Percentiles rank a stretch among this genome's conserved stretches.
These are phyloP conservation scores for Phaonia tiefii DNA, from an alignment of 2,888 invertebrate species.

Conservation along the genomic window DNA sequence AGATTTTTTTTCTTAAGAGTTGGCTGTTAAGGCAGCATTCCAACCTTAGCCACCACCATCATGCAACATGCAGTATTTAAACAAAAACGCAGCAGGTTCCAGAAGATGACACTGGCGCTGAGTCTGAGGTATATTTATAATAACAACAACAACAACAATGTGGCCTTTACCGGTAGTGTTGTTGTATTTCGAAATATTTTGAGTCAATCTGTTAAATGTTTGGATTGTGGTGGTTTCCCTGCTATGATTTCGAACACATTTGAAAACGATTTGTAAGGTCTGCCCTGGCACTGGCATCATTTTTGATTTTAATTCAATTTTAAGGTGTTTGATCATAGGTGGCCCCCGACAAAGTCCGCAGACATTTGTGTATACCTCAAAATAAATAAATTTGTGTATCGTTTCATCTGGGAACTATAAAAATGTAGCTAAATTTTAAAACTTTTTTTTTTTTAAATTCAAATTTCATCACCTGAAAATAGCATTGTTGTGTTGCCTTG, in stretches of 20 bases:
- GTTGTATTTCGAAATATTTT: neutral
- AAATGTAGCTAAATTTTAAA: neutral
- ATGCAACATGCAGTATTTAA: slow-evolving; percentile 49
- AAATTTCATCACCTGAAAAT: no score
- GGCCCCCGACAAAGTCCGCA: neutral
- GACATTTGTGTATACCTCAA: neutral
- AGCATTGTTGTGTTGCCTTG: neutral
- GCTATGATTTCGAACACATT: neutral
- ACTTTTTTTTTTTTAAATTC: no score
- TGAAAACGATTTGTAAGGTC: neutral
- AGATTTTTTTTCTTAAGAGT: no score
- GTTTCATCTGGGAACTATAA: neutral
- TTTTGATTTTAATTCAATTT: no score
- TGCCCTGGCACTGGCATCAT: neutral
- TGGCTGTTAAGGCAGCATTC: neutral
- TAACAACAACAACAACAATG: neutral
- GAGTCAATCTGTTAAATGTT: neutral
- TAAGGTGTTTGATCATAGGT: neutral
- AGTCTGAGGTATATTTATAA: neutral
- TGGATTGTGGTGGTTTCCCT: neutral
- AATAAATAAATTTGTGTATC: neutral
- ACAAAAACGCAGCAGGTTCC: slow-evolving; percentile 52
- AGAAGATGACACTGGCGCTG: slow-evolving; percentile 27
- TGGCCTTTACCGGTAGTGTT: neutral
- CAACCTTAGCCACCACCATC: slow-evolving; percentile 1